Base-by-base conservation (phyloP, 1,140 invertebrate genomes). In the Mizuhopecten yessoensis region DNA sequence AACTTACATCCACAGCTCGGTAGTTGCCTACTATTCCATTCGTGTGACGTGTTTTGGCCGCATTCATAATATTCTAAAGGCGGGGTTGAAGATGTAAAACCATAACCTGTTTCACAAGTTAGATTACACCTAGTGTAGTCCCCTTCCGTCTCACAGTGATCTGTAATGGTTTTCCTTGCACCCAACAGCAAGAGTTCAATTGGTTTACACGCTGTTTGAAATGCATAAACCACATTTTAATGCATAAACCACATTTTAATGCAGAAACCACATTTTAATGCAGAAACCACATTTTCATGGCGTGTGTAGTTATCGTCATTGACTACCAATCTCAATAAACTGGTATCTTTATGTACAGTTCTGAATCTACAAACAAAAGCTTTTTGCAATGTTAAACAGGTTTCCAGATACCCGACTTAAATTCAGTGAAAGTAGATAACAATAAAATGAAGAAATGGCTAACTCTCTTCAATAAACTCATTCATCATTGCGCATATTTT, bases 1-100 rank as follows among this genome's bases (percentile, higher is more conserved):
- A n/a, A 75, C 57, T 75, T 75, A 75, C 57, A n/a, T 75, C 57
- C 57, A 75, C 57, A 75, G 57, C 23, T 75, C 11, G 57, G 57
- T 17, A n/a, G 57, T 0, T 29, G 3, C 57, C 57, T n/a, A n/a
- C n/a, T n/a, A 11, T 75, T 75, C 57, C 57, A 75, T 29, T 75
- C 57, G n/a, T 75, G 29, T 29, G 57, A 75, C 11, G 57, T 75
- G 57, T 75, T 75, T n/a, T 13, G 5, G 5, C 57, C 57, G n/a
- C 57, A 75, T 75, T 75, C 57, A 17, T 75, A 75, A n/a, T 75
- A 75, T 7, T 75, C 57, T n/a, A 75, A 75, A 17, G 57, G 57
- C 5, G 23, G 57, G 20, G 5, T 75, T 29, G 57, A n/a, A 5
- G 23, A 17, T 13, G 45, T 2, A 20, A 49, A 75, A 1, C 11